Evolutionary conservation across 2,113 vertebrate genomes (phyloP).

Genomic region (Tachysurus fulvidraco): DNA sequence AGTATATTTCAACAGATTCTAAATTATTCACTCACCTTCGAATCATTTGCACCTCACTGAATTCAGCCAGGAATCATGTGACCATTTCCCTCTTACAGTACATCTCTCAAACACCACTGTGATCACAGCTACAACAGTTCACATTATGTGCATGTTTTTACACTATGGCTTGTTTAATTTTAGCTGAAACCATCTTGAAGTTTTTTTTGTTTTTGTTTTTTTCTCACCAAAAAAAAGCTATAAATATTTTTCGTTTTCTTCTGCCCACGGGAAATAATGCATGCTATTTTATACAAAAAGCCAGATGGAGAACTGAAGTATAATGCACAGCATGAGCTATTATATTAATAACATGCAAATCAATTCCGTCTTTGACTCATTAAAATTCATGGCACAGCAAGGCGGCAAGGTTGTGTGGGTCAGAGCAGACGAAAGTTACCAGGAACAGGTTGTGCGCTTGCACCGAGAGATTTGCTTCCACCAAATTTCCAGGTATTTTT

Average conservation of each 20-base stretch:
- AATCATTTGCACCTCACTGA: not conserved
- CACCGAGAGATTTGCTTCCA: not conserved
- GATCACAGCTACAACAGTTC: slow-evolving; percentile 2
- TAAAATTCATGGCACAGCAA: slow-evolving; percentile 49
- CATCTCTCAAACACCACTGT: not conserved
- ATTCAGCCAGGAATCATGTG: slow-evolving; percentile 20
- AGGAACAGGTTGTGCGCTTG: slow-evolving; percentile 29
- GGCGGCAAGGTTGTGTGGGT: slow-evolving; percentile 33
- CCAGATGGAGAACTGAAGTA: slow-evolving; percentile 67
- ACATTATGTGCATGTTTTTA: not conserved
- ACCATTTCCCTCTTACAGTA: not conserved
- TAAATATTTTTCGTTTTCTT: slow-evolving; percentile 48
- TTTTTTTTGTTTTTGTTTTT: slow-evolving; percentile 50
- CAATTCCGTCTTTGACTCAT: slow-evolving; percentile 39
- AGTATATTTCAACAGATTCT: not conserved
- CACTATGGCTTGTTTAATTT: slow-evolving; percentile 24
- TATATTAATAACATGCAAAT: slow-evolving; percentile 67
- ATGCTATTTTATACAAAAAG: slow-evolving; percentile 65
- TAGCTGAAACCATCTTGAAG: slow-evolving; percentile 48
- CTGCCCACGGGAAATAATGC: slow-evolving; percentile 62
- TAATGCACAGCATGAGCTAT: slow-evolving; percentile 48
- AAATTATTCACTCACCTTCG: slow-evolving; percentile 28
- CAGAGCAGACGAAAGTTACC: slow-evolving; percentile 10
- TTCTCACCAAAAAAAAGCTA: slow-evolving; percentile 26
- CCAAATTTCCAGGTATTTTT: not conserved